phyloP scores from a whole-genome alignment of 2,797 vertebrate species.

The Pachyuromys duprasi region DNA sequence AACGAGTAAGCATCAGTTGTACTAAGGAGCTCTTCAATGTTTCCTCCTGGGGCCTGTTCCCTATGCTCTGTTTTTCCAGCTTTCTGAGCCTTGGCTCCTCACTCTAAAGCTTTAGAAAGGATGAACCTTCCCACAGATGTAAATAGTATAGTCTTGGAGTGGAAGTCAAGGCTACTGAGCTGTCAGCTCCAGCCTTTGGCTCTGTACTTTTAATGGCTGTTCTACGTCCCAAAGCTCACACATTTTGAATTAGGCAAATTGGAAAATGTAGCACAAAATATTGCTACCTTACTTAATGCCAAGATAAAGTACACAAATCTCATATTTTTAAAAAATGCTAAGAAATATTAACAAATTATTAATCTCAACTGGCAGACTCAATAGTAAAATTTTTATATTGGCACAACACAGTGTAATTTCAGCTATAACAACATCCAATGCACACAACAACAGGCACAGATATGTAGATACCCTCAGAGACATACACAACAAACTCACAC shows the following conservation, averaged over 20 bases:
- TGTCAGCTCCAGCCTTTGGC: not conserved
- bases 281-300: not conserved
- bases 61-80: conserved; percentile 34
- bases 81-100: conserved; percentile 11
- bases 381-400: not conserved
- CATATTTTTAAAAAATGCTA: not conserved
- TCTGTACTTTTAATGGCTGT: not conserved
- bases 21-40: not conserved
- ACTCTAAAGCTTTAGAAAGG: conserved; percentile 37
- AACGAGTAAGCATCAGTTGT: not conserved
- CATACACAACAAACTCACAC: not conserved
- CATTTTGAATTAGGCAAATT: conserved; percentile 41
- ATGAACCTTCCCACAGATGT: not conserved
- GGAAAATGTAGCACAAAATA: not conserved
- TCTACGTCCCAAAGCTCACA: not conserved
- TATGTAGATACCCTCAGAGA: not conserved
- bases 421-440: not conserved
- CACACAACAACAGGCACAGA: not conserved
- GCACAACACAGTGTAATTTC: not conserved
- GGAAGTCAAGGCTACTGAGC: not conserved
- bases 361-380: conserved; percentile 8
- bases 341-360: conserved; percentile 9
- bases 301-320: conserved; percentile 24
- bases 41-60: not conserved
- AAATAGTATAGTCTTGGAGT: not conserved